phyloP scores from a whole-genome alignment of 2,888 invertebrate genomes.

The Nemoura dubitans region DNA sequence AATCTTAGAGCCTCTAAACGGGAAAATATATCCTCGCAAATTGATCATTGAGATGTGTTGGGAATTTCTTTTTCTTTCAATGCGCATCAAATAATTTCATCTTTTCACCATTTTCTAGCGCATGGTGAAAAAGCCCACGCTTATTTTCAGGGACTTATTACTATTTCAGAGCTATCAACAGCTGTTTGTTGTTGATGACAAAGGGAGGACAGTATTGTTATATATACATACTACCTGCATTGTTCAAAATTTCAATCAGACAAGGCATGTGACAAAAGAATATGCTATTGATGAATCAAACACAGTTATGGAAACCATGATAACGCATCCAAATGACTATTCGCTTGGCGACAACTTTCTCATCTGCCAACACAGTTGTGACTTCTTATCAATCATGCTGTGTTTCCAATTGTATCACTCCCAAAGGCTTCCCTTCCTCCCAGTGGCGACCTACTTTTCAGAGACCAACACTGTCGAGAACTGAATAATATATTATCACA shows the following conservation, averaged over 20 bases:
- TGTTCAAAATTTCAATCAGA: neutral
- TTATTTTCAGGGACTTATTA: neutral
- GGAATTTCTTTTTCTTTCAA: neutral
- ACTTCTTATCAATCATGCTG: neutral
- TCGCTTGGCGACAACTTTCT: neutral
- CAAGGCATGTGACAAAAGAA: neutral
- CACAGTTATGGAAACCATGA: neutral
- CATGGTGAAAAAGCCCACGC: neutral
- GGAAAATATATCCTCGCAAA: neutral
- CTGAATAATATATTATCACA: neutral
- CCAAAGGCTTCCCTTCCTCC: neutral
- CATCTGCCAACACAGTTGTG: neutral
- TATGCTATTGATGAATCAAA: neutral
- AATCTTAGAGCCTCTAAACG: too few relatives aligned
- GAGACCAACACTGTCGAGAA: neutral
- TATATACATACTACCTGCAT: neutral
- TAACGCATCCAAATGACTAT: neutral
- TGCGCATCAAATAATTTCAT: neutral
- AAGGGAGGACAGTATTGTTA: neutral
- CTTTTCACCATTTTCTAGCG: neutral
- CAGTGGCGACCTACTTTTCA: neutral
- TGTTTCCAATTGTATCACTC: neutral
- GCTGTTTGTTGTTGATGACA: neutral
- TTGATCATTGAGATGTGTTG: neutral
- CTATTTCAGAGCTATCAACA: neutral